Conservation (phyloP, 2,888 invertebrate genomes). For the Odontocerum albicorne region DNA sequence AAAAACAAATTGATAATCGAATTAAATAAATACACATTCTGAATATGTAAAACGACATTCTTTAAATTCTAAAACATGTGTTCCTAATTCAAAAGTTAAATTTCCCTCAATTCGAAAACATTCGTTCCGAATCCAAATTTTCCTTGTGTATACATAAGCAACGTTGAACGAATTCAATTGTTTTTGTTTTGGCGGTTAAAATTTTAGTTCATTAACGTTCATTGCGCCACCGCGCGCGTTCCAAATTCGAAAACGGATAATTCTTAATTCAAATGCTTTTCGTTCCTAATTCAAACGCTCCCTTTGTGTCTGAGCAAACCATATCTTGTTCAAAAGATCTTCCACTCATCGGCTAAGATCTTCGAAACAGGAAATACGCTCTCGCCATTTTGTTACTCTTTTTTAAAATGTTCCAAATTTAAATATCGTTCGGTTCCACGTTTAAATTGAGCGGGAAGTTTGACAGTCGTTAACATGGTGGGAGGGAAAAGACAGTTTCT, state of each 20-base stretch:
- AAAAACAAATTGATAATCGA: no score
- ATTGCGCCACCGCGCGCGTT: background rate
- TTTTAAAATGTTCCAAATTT: constrained; percentile 28
- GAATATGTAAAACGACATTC: no score
- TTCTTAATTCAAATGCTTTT: constrained; percentile 14
- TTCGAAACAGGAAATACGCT: constrained; percentile 24
- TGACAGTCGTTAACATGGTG: constrained; percentile 30
- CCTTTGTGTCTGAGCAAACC: constrained; percentile 17
- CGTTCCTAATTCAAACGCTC: constrained; percentile 30
- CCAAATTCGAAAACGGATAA: background rate
- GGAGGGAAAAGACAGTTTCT: constrained; percentile 18
- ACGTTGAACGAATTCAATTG: no score
- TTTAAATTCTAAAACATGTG: no score
- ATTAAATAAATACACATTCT: no score
- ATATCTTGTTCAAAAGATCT: background rate
- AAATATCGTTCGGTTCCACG: constrained; percentile 28
- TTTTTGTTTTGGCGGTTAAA: no score
- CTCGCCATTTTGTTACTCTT: constrained; percentile 28
- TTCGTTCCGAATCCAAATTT: background rate
- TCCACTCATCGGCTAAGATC: constrained; percentile 9
- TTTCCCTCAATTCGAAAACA: no score
- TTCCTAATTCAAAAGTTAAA: no score
- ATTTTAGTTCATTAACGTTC: no score
- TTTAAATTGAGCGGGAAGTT: constrained; percentile 33
- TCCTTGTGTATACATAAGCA: no score